Base-by-base conservation (phyloP, 2,888 invertebrate species). In the Imbricaverruca yamaguchii region DNA sequence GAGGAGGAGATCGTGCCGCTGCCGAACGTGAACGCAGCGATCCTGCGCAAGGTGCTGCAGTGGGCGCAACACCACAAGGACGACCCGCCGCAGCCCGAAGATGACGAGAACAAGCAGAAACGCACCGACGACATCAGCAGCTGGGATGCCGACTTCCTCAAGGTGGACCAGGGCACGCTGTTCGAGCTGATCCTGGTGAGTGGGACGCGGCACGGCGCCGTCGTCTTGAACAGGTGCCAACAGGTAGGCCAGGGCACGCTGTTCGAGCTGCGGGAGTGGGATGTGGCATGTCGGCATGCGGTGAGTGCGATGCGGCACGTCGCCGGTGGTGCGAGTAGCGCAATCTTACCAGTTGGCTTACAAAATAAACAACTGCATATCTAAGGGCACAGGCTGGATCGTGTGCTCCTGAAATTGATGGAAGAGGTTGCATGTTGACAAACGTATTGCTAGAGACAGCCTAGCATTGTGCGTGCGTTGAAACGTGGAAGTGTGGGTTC, bases 111-210 rank as follows among this genome's bases (percentile, higher is more conserved):
- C 87, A 96, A 96, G 87, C 97, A 97, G 86, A 98, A 98, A 86
- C 90, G 98, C n/a, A 98, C 98, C 0, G 98, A 99, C 87, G 98
- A 99, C 86, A 99, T 99, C 84, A 95, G 95, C 55, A 96, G 96
- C 0, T 99, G 99, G 99, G 99, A 99, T 89, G 96, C 97, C 0
- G 98, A 99, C 87, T 99, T 99, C 86, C 89, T 99, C 13, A 99
- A 99, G 90, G 84, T 98, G 61, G 97, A 98, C 87, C 97, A 98
- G 87, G 97, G 96, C 82, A 98, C 97, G 1, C 89, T 98, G 21
- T 98, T 97, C 87, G 98, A 98, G 89, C 89, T 98, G 74, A 98
- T 98, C 85, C 89, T 98, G 87, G 89, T 90, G 86, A 85, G 87
- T 85, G 25, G 57, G n/a, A 12, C n/a, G 12, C 55, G 23, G 21